phyloP scores from a whole-genome alignment of 2,797 vertebrate species.

The Clarias fuscus region DNA sequence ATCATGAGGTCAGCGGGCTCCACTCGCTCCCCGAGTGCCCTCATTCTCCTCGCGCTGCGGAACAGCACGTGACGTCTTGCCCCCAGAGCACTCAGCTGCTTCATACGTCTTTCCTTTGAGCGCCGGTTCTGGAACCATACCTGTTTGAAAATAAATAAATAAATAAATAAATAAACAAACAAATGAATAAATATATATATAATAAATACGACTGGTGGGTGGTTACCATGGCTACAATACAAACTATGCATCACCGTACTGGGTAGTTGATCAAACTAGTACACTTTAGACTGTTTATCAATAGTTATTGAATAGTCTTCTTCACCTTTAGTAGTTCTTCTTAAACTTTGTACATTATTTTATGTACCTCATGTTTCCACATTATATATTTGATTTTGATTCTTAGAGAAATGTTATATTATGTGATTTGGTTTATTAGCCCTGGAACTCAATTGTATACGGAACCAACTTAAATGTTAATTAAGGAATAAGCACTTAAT shows the following conservation, averaged over 20 bases:
- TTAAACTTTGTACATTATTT: background rate
- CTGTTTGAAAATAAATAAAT: conserved; percentile 62
- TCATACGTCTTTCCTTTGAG: conserved; percentile 95
- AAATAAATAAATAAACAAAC: background rate
- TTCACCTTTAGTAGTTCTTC: background rate
- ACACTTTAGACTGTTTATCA: background rate
- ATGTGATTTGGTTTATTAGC: background rate
- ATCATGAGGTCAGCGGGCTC: conserved; percentile 89
- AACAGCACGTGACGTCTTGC: conserved; percentile 90
- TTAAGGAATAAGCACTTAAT: background rate
- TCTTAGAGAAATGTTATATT: background rate
- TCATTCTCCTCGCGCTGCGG: conserved; percentile 91
- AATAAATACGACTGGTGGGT: background rate
- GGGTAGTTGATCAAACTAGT: background rate
- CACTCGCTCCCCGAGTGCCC: conserved; percentile 77
- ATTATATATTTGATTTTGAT: background rate
- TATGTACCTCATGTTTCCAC: background rate
- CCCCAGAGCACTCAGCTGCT: conserved; percentile 90
- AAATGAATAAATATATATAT: background rate
- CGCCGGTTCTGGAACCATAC: conserved; percentile 98
- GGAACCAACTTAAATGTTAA: background rate
- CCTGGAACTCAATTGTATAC: background rate
- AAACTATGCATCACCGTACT: background rate
- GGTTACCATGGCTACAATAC: background rate
- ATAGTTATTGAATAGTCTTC: too few relatives aligned